Percentiles rank a stretch among this genome's conserved stretches.
Conservation (phyloP, 2,113 vertebrate species). For the Dasypus novemcinctus region DNA sequence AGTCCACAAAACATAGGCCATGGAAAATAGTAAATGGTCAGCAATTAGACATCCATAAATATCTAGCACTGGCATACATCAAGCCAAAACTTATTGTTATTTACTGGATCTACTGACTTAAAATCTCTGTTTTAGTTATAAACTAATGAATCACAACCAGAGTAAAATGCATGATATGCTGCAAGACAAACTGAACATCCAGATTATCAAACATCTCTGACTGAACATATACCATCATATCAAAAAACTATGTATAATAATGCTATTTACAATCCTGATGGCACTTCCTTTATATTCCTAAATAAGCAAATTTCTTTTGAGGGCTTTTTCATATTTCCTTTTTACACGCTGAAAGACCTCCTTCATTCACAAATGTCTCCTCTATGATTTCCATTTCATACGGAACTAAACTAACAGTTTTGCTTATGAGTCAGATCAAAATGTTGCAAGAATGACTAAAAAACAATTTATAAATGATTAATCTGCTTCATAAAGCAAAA, state of each 20-base stretch:
- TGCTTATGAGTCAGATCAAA: not conserved
- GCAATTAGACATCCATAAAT: slow-evolving; percentile 30
- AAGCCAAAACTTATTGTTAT: slow-evolving; percentile 6
- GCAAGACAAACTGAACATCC: not conserved
- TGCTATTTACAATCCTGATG: not conserved
- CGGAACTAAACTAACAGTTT: not conserved
- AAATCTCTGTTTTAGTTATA: slow-evolving; percentile 19
- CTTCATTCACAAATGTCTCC: not conserved
- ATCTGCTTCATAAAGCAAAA: not conserved
- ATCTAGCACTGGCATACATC: not conserved
- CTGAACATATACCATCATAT: not conserved
- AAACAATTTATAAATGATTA: slow-evolving; percentile 18
- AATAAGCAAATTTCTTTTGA: not conserved
- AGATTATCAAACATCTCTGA: not conserved
- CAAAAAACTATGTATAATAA: not conserved
- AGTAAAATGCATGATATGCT: not conserved
- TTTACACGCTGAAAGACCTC: not conserved
- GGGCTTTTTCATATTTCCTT: not conserved
- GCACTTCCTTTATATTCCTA: not conserved
- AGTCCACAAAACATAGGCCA: not conserved
- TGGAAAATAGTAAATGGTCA: not conserved
- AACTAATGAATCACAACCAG: slow-evolving; percentile 6
- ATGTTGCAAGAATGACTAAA: not conserved
- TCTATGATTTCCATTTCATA: not conserved
- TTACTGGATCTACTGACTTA: not conserved